A percentile compares a stretch with the other conserved stretches of the same genome.
phyloP scores from a whole-genome alignment of 2,113 vertebrate genomes.

The Coturnix japonica region DNA sequence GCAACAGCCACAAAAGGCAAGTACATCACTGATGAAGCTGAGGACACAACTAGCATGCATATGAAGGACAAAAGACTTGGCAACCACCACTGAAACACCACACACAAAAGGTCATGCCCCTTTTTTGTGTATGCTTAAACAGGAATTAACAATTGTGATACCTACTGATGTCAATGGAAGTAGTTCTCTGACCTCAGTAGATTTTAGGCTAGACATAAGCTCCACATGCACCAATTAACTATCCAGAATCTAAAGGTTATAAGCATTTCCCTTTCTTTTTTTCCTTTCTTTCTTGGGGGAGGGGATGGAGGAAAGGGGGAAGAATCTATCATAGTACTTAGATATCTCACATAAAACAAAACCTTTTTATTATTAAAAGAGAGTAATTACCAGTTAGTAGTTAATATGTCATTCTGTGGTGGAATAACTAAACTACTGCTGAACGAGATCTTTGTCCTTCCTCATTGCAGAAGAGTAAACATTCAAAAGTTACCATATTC shows the following conservation, averaged over 20 bases:
- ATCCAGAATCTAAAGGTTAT: neutral
- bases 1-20: neutral
- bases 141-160: neutral
- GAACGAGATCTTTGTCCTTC: neutral
- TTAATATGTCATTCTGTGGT: neutral
- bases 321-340: neutral
- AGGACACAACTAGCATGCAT: neutral
- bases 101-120: rapidly evolving
- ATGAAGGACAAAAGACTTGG: neutral
- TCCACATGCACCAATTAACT: neutral
- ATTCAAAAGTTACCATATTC: neutral
- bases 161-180: neutral
- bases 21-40: rapidly evolving
- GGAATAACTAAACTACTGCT: neutral
- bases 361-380: neutral
- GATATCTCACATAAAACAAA: neutral
- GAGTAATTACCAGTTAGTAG: neutral
- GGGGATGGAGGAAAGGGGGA: too few species aligned
- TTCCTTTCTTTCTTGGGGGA: too few species aligned
- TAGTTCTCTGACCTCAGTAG: neutral
- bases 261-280: too few species aligned
- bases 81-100: neutral
- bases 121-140: neutral
- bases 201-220: neutral
- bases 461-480: neutral